These are phyloP conservation scores for Blastobasis adustella DNA, from an alignment of 2,888 invertebrate species.

Conservation along the genomic window DNA sequence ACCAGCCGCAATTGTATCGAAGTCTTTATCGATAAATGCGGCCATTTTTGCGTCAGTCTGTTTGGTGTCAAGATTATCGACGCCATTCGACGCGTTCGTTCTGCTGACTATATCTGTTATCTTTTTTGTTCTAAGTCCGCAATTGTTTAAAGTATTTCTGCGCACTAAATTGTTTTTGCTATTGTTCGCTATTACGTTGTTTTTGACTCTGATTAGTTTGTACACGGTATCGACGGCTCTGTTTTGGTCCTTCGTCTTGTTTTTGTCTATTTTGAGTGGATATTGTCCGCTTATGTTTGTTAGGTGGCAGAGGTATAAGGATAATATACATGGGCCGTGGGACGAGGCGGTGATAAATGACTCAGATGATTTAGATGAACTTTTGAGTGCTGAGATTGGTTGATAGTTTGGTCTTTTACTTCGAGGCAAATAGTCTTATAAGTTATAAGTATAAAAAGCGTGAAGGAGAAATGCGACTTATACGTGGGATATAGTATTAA, in stretches of 20 bases:
- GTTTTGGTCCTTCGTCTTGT: slow-evolving; percentile 75
- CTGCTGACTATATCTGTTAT: slow-evolving; percentile 91
- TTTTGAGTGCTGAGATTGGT: slow-evolving; percentile 16
- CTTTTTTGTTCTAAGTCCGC: slow-evolving; percentile 92
- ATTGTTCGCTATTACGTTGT: slow-evolving; percentile 63
- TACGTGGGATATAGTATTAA: no score
- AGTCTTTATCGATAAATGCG: slow-evolving; percentile 93
- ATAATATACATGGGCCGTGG: slow-evolving; percentile 98
- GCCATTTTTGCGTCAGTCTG: slow-evolving; percentile 97
- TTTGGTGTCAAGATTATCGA: slow-evolving; percentile 91
- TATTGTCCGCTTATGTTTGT: slow-evolving; percentile 86
- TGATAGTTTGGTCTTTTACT: background rate
- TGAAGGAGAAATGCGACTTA: no score
- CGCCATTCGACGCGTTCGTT: slow-evolving; percentile 91
- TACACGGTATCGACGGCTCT: slow-evolving; percentile 74
- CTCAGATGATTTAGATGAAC: slow-evolving; percentile 68
- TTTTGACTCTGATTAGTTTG: slow-evolving; percentile 66
- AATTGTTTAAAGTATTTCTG: slow-evolving; percentile 79
- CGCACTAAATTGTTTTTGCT: slow-evolving; percentile 71
- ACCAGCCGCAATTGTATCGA: slow-evolving; percentile 90
- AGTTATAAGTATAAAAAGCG: no score
- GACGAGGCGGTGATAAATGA: slow-evolving; percentile 91
- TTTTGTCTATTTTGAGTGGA: slow-evolving; percentile 79
- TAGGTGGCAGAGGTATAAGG: slow-evolving; percentile 84
- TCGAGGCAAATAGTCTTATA: no score